phyloP scores from a whole-genome alignment of 2,888 invertebrate genomes.

The Mesochorus sp. region DNA sequence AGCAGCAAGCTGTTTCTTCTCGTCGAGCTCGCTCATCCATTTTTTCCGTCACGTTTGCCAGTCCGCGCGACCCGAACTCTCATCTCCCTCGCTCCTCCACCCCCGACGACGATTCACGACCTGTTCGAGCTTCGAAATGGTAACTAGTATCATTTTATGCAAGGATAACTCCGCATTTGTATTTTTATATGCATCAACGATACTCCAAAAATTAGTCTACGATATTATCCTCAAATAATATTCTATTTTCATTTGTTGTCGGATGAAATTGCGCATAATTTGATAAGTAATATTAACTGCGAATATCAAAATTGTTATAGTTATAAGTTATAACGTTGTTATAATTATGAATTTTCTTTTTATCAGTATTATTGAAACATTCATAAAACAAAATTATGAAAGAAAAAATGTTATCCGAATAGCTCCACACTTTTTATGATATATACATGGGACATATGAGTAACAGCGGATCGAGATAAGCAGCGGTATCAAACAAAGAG shows the following conservation, averaged over 20 bases:
- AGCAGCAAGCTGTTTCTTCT: conserved; percentile 55
- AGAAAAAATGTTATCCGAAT: too few species aligned
- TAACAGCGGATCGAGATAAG: conserved; percentile 45
- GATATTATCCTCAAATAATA: too few species aligned
- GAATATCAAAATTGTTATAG: too few species aligned
- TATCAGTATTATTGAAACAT: too few species aligned
- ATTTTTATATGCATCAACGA: conserved; percentile 22
- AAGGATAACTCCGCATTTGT: conserved; percentile 1
- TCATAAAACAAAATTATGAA: too few species aligned
- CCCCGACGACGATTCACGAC: conserved; percentile 11
- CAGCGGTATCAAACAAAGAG: conserved; percentile 52
- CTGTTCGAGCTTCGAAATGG: conserved; percentile 10
- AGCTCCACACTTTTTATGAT: background rate
- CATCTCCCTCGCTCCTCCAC: background rate
- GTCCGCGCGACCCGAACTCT: conserved; percentile 35
- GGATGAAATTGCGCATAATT: too few species aligned
- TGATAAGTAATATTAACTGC: too few species aligned
- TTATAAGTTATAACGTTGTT: too few species aligned
- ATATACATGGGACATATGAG: background rate
- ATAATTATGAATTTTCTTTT: too few species aligned
- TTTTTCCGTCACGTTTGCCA: conserved; percentile 53
- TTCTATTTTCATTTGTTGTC: conserved; percentile 11
- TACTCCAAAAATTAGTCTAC: conserved; percentile 16
- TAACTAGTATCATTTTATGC: conserved; percentile 35
- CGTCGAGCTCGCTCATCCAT: conserved; percentile 50